A percentile compares a stretch with the other conserved stretches of the same genome.
phyloP scores from a whole-genome alignment of 2,113 vertebrate species.

The Rhinoderma darwinii region DNA sequence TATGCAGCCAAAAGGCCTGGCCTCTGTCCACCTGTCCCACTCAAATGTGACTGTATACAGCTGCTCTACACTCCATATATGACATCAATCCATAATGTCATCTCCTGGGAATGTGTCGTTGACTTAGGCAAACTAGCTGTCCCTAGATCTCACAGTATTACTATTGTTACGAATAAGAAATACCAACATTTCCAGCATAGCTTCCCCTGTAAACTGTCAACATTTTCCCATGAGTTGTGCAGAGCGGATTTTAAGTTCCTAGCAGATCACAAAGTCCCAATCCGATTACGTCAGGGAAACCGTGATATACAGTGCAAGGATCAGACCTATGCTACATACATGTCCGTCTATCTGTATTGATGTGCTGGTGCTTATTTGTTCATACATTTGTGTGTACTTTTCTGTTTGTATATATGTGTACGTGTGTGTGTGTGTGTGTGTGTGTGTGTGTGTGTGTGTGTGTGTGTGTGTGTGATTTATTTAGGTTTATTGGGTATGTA shows the following conservation, averaged over 20 bases:
- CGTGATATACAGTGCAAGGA: background rate
- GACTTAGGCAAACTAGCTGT: constrained; percentile 15
- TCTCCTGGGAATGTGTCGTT: constrained; percentile 42
- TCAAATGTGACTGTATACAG: constrained; percentile 32
- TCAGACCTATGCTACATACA: too few relatives aligned
- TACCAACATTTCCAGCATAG: background rate
- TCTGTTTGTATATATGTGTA: background rate
- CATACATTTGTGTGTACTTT: background rate
- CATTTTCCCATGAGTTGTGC: background rate
- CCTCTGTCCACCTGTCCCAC: constrained; percentile 43
- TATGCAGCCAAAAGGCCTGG: background rate
- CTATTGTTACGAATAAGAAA: background rate
- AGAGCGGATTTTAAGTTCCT: background rate
- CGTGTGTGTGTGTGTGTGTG: too few relatives aligned
- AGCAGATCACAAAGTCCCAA: background rate
- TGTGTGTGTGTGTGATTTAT: too few relatives aligned
- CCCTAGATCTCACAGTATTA: constrained; percentile 14
- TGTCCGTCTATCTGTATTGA: background rate
- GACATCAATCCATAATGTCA: constrained; percentile 38
- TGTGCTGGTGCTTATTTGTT: background rate
- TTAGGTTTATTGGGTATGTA: too few relatives aligned
- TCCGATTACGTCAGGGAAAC: background rate
- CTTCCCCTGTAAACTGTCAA: background rate
- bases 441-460: too few relatives aligned
- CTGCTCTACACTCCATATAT: constrained; percentile 27